A percentile compares a stretch with the other conserved stretches of the same genome.
Evolutionary conservation across 2,797 vertebrate species (phyloP).

Genomic region (Gephyroberyx darwinii): DNA sequence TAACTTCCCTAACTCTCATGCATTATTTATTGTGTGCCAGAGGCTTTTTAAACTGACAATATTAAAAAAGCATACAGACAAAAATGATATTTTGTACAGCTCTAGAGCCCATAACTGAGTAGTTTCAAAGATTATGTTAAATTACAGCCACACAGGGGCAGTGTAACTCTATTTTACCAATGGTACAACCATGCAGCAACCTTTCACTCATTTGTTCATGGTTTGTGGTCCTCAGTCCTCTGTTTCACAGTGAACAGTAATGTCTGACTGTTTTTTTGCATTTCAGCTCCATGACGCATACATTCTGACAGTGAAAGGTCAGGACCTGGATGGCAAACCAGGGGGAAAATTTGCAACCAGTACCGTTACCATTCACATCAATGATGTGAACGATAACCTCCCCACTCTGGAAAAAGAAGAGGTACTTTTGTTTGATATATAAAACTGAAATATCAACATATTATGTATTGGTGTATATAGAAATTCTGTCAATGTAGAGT

Average conservation of each 20-base stretch:
- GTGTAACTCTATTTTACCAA: too few relatives aligned
- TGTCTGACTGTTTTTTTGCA: background rate
- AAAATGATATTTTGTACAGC: too few relatives aligned
- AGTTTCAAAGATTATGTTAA: too few relatives aligned
- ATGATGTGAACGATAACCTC: constrained; percentile 92
- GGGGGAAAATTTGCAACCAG: constrained; percentile 70
- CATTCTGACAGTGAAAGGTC: constrained; percentile 81
- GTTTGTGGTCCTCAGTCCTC: background rate
- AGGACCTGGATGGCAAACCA: constrained; percentile 79
- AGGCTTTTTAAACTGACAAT: too few relatives aligned
- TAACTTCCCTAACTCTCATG: too few relatives aligned
- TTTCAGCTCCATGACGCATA: constrained; percentile 77
- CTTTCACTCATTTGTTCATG: too few relatives aligned
- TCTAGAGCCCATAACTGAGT: too few relatives aligned
- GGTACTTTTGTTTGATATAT: constrained; percentile 55
- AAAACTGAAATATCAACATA: background rate
- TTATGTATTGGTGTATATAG: background rate
- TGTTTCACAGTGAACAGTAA: background rate
- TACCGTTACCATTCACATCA: constrained; percentile 82
- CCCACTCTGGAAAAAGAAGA: constrained; percentile 78
- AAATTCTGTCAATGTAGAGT: too few relatives aligned
- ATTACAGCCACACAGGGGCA: too few relatives aligned
- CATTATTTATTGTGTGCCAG: too few relatives aligned
- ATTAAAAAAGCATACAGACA: too few relatives aligned
- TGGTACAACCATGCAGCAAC: too few relatives aligned